A percentile compares a stretch with the other conserved stretches of the same genome.
These are phyloP conservation scores for Prochilodus magdalenae DNA, from an alignment of 2,113 vertebrate species.

Conservation along the genomic window DNA sequence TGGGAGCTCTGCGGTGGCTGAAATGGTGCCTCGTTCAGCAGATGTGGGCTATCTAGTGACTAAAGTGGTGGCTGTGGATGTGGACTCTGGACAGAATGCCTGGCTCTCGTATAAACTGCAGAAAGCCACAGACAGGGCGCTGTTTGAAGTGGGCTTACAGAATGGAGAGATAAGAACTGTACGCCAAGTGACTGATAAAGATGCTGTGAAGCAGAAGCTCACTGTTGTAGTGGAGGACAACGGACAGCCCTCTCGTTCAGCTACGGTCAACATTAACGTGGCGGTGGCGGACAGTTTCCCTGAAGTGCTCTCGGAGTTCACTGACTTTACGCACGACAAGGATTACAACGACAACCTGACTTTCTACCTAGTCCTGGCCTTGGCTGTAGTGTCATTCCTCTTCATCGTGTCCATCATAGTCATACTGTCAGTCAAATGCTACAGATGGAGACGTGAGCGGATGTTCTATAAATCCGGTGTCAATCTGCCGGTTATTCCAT, in stretches of 20 bases:
- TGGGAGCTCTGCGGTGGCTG: constrained; percentile 16
- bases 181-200: constrained; percentile 58
- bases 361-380: constrained; percentile 16
- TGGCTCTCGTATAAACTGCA: constrained; percentile 58
- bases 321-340: no score
- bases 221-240: constrained; percentile 52
- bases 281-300: no score
- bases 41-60: no score
- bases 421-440: constrained; percentile 38
- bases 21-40: no score
- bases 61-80: constrained; percentile 59
- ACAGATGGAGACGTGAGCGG: constrained; percentile 21
- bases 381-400: no score
- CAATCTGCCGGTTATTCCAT: constrained; percentile 52
- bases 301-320: no score
- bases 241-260: constrained; percentile 47
- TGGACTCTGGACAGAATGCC: constrained; percentile 56
- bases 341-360: constrained; percentile 46
- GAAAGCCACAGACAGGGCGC: constrained; percentile 49
- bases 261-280: constrained; percentile 30
- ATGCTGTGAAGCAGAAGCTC: constrained; percentile 15
- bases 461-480: constrained; percentile 32
- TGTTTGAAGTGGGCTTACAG: constrained; percentile 55
- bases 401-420: no score
- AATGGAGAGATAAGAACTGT: constrained; percentile 57